phyloP scores from a whole-genome alignment of 2,113 vertebrate species.

The Gila orcuttii region DNA sequence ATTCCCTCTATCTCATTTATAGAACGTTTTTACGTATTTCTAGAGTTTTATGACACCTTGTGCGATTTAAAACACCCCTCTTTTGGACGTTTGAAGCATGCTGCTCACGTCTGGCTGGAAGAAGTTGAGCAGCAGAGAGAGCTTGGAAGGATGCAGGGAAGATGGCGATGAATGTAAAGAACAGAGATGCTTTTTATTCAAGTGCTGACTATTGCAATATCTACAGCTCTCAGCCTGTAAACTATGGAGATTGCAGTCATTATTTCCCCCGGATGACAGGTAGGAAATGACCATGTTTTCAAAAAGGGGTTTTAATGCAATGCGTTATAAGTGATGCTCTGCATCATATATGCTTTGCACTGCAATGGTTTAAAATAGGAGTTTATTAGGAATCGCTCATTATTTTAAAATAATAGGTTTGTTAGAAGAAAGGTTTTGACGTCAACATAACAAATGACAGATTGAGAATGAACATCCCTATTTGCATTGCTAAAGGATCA shows the following conservation, averaged over 20 bases:
- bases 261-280: slow-evolving; percentile 76
- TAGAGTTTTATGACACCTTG: neutral
- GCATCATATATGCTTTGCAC: slow-evolving; percentile 26
- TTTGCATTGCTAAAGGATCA: neutral
- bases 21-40: neutral
- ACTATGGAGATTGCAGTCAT: slow-evolving; percentile 72
- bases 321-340: slow-evolving; percentile 50
- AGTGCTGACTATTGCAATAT: slow-evolving; percentile 72
- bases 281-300: slow-evolving; percentile 61
- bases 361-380: slow-evolving; percentile 12
- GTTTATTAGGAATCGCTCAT: neutral
- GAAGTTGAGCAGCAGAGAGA: slow-evolving; percentile 58
- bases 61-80: neutral
- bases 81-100: neutral
- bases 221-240: slow-evolving; percentile 68
- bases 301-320: slow-evolving; percentile 10
- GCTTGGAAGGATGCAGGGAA: slow-evolving; percentile 76
- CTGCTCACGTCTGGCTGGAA: slow-evolving; percentile 17
- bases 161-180: slow-evolving; percentile 81
- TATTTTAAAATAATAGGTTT: neutral
- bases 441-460: neutral
- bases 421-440: neutral
- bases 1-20: neutral
- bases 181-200: slow-evolving; percentile 74
- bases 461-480: neutral